Evolutionary conservation across 2,888 invertebrate species (phyloP).

Genomic region (Caenorhabditis macrosperma): DNA sequence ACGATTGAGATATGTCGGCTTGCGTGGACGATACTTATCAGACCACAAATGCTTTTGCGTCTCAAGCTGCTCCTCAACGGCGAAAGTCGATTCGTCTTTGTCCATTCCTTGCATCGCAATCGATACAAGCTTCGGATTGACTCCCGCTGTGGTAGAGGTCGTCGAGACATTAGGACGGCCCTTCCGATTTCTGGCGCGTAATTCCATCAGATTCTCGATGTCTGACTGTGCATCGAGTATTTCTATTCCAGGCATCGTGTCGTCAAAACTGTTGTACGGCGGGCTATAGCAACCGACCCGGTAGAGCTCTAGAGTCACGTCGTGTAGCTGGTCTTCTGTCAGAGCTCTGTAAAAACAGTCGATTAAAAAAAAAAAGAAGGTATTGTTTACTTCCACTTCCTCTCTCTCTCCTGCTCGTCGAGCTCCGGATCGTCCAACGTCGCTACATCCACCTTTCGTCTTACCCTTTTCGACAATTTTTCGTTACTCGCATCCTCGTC

Average conservation of each 20-base stretch:
- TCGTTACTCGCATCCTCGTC: conserved; percentile 52
- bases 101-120: conserved; percentile 91
- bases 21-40: conserved; percentile 96
- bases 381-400: conserved; percentile 66
- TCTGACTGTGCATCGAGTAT: conserved; percentile 86
- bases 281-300: conserved; percentile 88
- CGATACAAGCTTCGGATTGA: conserved; percentile 86
- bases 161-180: not conserved
- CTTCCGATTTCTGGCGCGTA: conserved; percentile 58
- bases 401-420: conserved; percentile 78
- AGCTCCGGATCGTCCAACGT: conserved; percentile 68
- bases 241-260: conserved; percentile 74
- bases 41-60: conserved; percentile 90
- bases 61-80: conserved; percentile 84
- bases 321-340: conserved; percentile 70
- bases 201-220: conserved; percentile 84
- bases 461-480: conserved; percentile 52
- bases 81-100: conserved; percentile 86
- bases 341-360: conserved; percentile 55
- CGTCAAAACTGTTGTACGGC: conserved; percentile 69
- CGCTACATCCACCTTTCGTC: conserved; percentile 66
- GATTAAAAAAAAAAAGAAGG: not conserved
- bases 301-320: conserved; percentile 83
- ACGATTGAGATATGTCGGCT: conserved; percentile 96
- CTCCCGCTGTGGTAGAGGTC: not conserved